These are phyloP conservation scores for Hartigia nigra DNA, from an alignment of 2,888 invertebrate genomes.

Conservation along the genomic window DNA sequence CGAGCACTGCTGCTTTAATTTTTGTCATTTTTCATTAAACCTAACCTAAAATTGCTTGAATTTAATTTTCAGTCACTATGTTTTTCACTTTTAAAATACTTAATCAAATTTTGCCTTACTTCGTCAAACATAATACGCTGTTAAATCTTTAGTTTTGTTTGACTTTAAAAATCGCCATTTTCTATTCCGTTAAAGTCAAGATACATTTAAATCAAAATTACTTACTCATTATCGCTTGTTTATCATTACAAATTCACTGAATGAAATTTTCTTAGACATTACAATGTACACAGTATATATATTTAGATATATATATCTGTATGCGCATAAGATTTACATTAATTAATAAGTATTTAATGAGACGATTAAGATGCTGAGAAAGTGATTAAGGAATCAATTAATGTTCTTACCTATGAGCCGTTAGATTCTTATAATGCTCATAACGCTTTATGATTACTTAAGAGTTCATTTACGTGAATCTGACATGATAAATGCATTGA, in stretches of 20 bases:
- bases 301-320: too few relatives aligned
- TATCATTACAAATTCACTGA: neutral
- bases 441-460: neutral
- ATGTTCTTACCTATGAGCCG: neutral
- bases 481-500: neutral
- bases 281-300: neutral
- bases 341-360: neutral
- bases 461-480: neutral
- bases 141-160: too few relatives aligned
- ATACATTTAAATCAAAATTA: neutral
- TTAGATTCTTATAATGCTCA: neutral
- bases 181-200: neutral
- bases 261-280: neutral
- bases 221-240: too few relatives aligned
- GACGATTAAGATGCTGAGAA: neutral
- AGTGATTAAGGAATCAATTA: neutral
- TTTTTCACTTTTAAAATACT: neutral
- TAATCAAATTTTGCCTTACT: too few relatives aligned
- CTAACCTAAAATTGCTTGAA: neutral
- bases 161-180: neutral
- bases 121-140: too few relatives aligned
- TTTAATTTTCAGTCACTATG: neutral
- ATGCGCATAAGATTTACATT: neutral
- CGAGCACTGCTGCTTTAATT: neutral
- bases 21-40: neutral